A percentile compares a stretch with the other conserved stretches of the same genome.
These are phyloP conservation scores for Drosophila multiciliata DNA, from an alignment of 2,888 invertebrate species.

Conservation along the genomic window DNA sequence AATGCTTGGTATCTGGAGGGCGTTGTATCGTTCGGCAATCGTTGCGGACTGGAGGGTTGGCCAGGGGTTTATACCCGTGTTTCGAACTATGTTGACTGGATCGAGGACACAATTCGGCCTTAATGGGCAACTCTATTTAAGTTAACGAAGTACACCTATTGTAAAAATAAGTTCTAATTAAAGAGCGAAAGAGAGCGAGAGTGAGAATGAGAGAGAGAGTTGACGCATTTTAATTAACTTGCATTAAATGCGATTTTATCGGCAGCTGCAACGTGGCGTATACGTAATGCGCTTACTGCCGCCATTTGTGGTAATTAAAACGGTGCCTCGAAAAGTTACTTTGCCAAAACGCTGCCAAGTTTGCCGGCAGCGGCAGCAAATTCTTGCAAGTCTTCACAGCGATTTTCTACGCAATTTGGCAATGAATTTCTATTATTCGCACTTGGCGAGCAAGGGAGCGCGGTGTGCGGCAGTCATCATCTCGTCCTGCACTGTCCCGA, in stretches of 20 bases:
- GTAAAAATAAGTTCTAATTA: constrained; percentile 73
- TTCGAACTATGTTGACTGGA: constrained; percentile 88
- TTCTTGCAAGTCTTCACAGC: constrained; percentile 49
- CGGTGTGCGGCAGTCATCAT: background rate
- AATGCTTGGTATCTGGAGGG: constrained; percentile 83
- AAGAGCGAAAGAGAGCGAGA: constrained; percentile 33
- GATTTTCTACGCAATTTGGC: constrained; percentile 81
- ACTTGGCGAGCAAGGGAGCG: constrained; percentile 44
- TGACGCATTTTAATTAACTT: constrained; percentile 74
- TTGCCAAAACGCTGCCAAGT: constrained; percentile 46
- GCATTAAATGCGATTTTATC: constrained; percentile 74
- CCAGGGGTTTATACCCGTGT: constrained; percentile 90
- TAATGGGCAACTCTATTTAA: constrained; percentile 53
- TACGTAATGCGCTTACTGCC: constrained; percentile 74
- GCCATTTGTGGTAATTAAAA: constrained; percentile 77
- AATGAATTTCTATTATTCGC: constrained; percentile 78
- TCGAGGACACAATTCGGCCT: constrained; percentile 86
- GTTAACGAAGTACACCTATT: constrained; percentile 32
- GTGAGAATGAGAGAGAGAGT: constrained; percentile 24
- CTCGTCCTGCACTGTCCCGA: constrained; percentile 26
- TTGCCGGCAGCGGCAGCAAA: constrained; percentile 45
- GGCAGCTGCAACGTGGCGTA: constrained; percentile 62
- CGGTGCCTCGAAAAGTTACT: constrained; percentile 50
- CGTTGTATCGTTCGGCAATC: constrained; percentile 86
- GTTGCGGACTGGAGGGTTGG: constrained; percentile 86